phyloP scores from a whole-genome alignment of 1,140 invertebrate genomes.

The Drosophila willistoni region DNA sequence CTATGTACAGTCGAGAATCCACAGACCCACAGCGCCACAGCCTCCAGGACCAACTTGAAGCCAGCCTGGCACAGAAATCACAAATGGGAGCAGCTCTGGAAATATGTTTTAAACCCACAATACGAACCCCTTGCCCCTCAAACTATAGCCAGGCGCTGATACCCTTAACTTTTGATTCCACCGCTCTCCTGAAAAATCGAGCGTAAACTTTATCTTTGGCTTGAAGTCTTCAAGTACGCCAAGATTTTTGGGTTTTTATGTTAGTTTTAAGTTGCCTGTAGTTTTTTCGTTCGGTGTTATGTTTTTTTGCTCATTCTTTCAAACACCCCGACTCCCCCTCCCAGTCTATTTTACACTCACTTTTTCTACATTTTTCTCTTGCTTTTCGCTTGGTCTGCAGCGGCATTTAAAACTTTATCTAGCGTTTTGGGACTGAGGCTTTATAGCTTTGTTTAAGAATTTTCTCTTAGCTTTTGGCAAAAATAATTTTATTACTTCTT shows the following conservation, averaged over 20 bases:
- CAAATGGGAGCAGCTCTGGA: conserved; percentile 39
- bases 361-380: conserved; percentile 2
- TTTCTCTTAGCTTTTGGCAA: conserved; percentile 46
- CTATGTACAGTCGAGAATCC: neutral
- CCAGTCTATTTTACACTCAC: neutral
- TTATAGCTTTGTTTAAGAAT: conserved; percentile 48
- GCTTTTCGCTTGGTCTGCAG: conserved; percentile 45
- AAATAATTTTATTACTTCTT: conserved; percentile 70
- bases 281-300: conserved; percentile 5
- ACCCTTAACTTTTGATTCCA: neutral
- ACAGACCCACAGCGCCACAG: neutral
- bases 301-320: neutral
- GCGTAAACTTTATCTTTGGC: conserved; percentile 71
- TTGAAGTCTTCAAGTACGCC: conserved; percentile 52
- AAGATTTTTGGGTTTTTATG: conserved; percentile 74
- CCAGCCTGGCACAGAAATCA: conserved; percentile 47
- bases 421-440: conserved; percentile 25
- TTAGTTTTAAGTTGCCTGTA: conserved; percentile 67
- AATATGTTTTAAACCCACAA: conserved; percentile 44
- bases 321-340: neutral
- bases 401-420: conserved; percentile 79
- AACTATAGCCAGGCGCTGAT: too few species aligned
- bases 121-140: neutral
- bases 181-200: conserved; percentile 53
- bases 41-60: neutral